Evolutionary conservation across 2,113 vertebrate species (phyloP).

Genomic region (Machaerirhynchus nigripectus): DNA sequence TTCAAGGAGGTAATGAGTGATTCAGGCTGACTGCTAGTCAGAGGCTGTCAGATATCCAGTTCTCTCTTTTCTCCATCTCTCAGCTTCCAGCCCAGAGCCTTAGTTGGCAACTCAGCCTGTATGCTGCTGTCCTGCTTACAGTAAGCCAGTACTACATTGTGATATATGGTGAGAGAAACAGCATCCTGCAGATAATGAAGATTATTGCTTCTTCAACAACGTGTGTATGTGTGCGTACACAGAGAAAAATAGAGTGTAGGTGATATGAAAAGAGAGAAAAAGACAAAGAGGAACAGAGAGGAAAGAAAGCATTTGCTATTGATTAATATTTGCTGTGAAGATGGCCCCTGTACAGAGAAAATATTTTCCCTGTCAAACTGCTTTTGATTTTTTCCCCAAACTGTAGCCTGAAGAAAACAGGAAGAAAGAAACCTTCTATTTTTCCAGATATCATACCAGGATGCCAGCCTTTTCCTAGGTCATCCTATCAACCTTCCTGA

Average conservation of each 20-base stretch:
- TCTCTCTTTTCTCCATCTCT: neutral
- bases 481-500: neutral
- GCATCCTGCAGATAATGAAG: neutral
- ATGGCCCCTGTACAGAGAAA: neutral
- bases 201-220: neutral
- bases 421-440: neutral
- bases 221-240: neutral
- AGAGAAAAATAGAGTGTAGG: neutral
- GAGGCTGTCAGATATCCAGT: neutral
- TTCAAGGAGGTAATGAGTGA: neutral
- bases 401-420: slow-evolving; percentile 31
- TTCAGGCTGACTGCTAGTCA: neutral
- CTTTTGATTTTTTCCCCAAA: slow-evolving; percentile 20
- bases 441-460: neutral
- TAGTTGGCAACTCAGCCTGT: neutral
- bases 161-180: neutral
- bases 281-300: neutral
- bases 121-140: neutral
- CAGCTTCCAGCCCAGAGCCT: neutral
- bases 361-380: neutral
- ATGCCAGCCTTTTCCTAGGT: neutral
- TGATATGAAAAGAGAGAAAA: neutral
- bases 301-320: neutral
- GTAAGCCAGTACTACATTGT: neutral
- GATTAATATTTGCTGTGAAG: neutral